Conservation (phyloP, 1,140 invertebrate species). For the Lepidostoma basale region DNA sequence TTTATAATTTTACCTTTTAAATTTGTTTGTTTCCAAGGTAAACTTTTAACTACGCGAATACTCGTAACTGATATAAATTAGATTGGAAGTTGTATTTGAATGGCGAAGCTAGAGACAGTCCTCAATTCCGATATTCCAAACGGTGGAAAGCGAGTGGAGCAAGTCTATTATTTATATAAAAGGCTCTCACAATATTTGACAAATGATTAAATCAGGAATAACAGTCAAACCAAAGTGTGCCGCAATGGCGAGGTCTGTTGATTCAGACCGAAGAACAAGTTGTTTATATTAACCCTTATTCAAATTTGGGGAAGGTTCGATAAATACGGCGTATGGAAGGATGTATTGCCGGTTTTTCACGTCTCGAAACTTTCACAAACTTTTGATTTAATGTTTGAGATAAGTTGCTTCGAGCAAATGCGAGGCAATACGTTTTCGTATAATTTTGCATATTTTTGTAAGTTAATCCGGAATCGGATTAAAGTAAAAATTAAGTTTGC, state of each 20-base stretch:
- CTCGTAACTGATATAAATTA: no score
- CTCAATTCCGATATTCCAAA: no score
- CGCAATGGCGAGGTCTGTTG: neutral
- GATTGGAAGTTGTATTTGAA: no score
- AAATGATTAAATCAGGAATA: conserved; percentile 20
- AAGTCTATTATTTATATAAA: no score
- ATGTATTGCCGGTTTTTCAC: conserved; percentile 3
- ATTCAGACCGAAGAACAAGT: conserved; percentile 15
- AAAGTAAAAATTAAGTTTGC: no score
- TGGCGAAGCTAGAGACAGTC: no score
- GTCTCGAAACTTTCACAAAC: conserved; percentile 19
- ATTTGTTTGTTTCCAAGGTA: no score
- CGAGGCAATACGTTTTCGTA: conserved; percentile 7
- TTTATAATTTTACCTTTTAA: no score
- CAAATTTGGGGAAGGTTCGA: conserved; percentile 20
- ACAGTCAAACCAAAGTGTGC: neutral
- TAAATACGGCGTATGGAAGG: conserved; percentile 17
- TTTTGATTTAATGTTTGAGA: conserved; percentile 12
- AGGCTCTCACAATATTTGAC: conserved; percentile 6
- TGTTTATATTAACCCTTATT: conserved; percentile 26
- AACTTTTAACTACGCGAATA: no score
- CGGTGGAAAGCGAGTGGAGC: no score
- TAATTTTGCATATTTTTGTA: conserved; percentile 14
- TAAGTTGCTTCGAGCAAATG: conserved; percentile 1
- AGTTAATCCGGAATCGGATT: no score